phyloP scores from a whole-genome alignment of 1,140 invertebrate genomes.

The Dolichoris vasculosae region DNA sequence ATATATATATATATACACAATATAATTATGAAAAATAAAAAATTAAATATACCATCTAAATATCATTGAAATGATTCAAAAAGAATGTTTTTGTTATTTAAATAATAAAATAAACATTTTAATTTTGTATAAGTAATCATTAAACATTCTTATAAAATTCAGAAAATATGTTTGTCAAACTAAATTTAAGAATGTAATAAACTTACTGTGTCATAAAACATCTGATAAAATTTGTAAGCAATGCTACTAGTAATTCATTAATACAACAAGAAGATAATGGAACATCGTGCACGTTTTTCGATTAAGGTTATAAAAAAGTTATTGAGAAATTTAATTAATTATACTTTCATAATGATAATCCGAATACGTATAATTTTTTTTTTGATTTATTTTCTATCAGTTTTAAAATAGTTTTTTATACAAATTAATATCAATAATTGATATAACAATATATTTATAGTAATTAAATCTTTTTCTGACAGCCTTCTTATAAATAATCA shows the following conservation, averaged over 20 bases:
- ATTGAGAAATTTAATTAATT: neutral
- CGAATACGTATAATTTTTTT: neutral
- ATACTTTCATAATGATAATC: neutral
- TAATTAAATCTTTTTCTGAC: too few species aligned
- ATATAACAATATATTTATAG: too few species aligned
- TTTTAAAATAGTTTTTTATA: neutral
- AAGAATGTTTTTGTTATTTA: neutral
- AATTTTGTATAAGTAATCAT: neutral
- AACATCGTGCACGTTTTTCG: neutral
- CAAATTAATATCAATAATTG: too few species aligned
- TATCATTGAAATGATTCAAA: neutral
- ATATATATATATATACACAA: too few species aligned
- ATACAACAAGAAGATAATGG: neutral
- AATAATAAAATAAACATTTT: neutral
- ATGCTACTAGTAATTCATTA: neutral
- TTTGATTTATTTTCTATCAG: neutral
- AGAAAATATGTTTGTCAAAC: neutral
- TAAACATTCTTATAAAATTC: neutral
- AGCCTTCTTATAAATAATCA: too few species aligned
- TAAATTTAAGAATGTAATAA: neutral
- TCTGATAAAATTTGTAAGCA: neutral
- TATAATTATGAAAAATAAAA: neutral
- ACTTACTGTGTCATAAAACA: neutral
- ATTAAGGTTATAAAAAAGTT: neutral
- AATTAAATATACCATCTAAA: neutral